phyloP scores from a whole-genome alignment of 2,797 vertebrate genomes.

The Schizopygopsis pylzovi region DNA sequence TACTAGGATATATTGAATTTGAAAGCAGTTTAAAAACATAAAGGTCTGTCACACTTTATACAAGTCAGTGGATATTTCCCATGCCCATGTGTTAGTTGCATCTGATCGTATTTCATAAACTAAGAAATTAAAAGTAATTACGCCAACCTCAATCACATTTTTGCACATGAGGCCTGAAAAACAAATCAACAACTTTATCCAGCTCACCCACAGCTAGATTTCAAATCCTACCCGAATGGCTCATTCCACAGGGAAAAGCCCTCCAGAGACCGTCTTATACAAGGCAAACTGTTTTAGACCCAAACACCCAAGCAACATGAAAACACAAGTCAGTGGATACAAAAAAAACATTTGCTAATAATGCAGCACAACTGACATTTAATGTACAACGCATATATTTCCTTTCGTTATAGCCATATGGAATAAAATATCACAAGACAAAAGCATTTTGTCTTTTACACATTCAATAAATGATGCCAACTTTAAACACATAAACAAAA shows the following conservation, averaged over 20 bases:
- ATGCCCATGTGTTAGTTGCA: not conserved
- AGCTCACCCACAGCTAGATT: constrained; percentile 15
- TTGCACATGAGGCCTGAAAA: not conserved
- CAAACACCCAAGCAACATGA: constrained; percentile 53
- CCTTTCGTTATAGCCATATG: not conserved
- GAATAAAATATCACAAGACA: not conserved
- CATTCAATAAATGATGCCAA: not conserved
- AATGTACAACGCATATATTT: not conserved
- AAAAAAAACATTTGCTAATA: not conserved
- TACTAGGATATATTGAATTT: not conserved
- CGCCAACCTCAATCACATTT: not conserved
- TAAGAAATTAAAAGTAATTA: not conserved
- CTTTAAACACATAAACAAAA: not conserved
- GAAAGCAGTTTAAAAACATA: not conserved
- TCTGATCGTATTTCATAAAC: not conserved
- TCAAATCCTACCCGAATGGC: not conserved
- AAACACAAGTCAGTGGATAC: constrained; percentile 38
- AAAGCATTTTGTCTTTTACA: too few relatives aligned
- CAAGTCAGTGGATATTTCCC: not conserved
- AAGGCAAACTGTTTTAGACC: constrained; percentile 59
- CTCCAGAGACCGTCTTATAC: not conserved
- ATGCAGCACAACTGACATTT: not conserved
- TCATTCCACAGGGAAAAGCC: constrained; percentile 28
- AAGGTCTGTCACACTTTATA: not conserved
- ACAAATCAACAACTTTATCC: constrained; percentile 17